Evolutionary conservation across 2,113 vertebrate species (phyloP).

Genomic region (Cephalopterus ornatus): DNA sequence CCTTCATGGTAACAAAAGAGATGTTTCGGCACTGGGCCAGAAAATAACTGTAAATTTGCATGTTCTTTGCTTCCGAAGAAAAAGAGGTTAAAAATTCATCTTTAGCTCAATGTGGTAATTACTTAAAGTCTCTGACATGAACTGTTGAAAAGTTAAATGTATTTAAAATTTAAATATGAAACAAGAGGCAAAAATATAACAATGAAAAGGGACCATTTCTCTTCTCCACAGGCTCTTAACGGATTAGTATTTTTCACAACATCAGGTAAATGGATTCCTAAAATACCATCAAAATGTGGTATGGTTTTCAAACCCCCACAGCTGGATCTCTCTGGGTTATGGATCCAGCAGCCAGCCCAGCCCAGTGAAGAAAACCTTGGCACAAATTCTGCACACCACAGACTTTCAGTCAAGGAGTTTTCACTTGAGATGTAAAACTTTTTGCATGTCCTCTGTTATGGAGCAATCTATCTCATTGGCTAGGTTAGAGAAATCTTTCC

Average conservation of each 20-base stretch:
- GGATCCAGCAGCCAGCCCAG: not conserved
- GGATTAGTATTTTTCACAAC: not conserved
- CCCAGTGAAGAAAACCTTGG: not conserved
- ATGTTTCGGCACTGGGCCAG: conserved; percentile 28
- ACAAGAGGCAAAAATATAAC: not conserved
- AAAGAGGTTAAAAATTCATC: conserved; percentile 50
- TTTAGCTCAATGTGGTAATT: conserved; percentile 38
- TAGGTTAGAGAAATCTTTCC: not conserved
- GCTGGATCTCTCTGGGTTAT: not conserved
- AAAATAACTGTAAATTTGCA: conserved; percentile 41
- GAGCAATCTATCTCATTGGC: not conserved
- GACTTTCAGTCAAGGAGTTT: not conserved
- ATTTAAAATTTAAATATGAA: conserved; percentile 25
- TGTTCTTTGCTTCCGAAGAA: conserved; percentile 12
- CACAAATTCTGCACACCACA: not conserved
- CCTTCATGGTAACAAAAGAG: conserved; percentile 4
- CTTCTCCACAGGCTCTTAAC: not conserved
- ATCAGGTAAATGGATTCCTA: not conserved
- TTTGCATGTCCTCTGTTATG: not conserved
- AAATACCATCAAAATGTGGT: not conserved
- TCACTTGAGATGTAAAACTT: not conserved
- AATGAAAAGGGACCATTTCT: not conserved
- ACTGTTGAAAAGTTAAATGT: conserved; percentile 9
- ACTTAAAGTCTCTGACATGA: conserved; percentile 2
- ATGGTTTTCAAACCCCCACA: not conserved